These are phyloP conservation scores for Orchestia grillus DNA, from an alignment of 1,140 invertebrate species.

Conservation along the genomic window DNA sequence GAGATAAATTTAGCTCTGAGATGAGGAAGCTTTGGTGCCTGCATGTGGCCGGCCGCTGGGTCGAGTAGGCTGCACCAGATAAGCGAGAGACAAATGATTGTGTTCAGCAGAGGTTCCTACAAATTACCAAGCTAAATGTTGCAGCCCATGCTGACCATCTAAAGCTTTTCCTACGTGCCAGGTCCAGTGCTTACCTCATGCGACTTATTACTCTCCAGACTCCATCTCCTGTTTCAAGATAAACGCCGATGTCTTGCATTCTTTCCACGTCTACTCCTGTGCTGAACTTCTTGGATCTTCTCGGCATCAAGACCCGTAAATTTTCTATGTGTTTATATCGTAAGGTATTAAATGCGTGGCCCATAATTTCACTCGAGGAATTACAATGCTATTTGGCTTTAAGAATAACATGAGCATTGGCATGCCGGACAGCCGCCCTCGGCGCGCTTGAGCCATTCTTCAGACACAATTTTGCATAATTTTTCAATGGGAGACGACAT, in stretches of 20 bases:
- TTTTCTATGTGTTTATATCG: constrained; percentile 8
- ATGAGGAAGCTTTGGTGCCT: background rate
- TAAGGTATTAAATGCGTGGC: constrained; percentile 7
- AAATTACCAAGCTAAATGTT: constrained; percentile 53
- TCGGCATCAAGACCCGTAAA: background rate
- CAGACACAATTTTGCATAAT: constrained; percentile 7
- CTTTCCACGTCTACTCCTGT: background rate
- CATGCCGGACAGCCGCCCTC: constrained; percentile 4
- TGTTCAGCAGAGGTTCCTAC: constrained; percentile 21
- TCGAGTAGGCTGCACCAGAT: constrained; percentile 25
- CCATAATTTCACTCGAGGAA: constrained; percentile 16
- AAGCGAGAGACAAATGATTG: constrained; percentile 53
- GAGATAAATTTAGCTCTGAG: background rate
- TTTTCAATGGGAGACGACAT: constrained; percentile 42
- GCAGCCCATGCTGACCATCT: background rate
- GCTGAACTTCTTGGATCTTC: background rate
- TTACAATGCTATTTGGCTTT: constrained; percentile 26
- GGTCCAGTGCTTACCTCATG: constrained; percentile 16
- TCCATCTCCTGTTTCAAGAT: constrained; percentile 41
- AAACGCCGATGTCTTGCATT: constrained; percentile 41
- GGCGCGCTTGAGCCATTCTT: background rate
- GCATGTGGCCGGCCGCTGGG: background rate
- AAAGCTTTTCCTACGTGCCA: constrained; percentile 23
- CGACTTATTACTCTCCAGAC: constrained; percentile 33
- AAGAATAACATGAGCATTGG: constrained; percentile 31